Evolutionary conservation across 2,113 vertebrate genomes (phyloP), one percentile per base, ranked within the genome.

Genomic region (Plectropomus leopardus): DNA sequence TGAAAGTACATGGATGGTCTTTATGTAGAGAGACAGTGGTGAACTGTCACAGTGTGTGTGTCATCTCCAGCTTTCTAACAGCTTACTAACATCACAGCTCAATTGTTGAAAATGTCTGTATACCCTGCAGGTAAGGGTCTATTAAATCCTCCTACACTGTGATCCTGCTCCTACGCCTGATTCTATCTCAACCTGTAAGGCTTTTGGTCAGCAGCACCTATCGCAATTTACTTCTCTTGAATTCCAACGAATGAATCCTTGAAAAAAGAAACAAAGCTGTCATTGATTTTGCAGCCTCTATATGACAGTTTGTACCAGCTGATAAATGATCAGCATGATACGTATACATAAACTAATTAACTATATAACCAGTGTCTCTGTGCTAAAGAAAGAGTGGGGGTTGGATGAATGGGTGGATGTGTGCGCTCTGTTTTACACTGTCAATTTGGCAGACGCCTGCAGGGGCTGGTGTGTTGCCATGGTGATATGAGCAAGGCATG

Each of bases 401-500:
- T 50, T 94, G 90, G 88, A 89, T 92, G 91, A 94, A 93, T 91
- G 92, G 91, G 86, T 90, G 88, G 85, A 91, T 92, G 91, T 92
- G 89, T 93, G 91, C 71, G 73, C 94, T 93, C 92, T 92, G 92
- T 91, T 92, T 95, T 94, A 94, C 93, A 94, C 94, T 92, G 94
- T 87, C 92, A 94, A 94, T 94, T 94, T 95, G 93, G 94, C 93
- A 94, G 93, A 92, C 84, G 93, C 95, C 93, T 94, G 94, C 92
- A 93, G 94, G 93, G 94, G 92, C 92, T 95, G 91, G 91, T 94
- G 93, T 94, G 95, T 95, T 95, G 93, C 94, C 92, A 95, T 95
- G 95, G 95, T 89, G 93, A 95, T 93, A 94, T 91, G 92, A 94
- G 92, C 90, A 63, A 90, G 93, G 94, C 92, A 94, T 94, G 92